Conservation (phyloP, 2,113 vertebrate species). For the Elachura formosa region DNA sequence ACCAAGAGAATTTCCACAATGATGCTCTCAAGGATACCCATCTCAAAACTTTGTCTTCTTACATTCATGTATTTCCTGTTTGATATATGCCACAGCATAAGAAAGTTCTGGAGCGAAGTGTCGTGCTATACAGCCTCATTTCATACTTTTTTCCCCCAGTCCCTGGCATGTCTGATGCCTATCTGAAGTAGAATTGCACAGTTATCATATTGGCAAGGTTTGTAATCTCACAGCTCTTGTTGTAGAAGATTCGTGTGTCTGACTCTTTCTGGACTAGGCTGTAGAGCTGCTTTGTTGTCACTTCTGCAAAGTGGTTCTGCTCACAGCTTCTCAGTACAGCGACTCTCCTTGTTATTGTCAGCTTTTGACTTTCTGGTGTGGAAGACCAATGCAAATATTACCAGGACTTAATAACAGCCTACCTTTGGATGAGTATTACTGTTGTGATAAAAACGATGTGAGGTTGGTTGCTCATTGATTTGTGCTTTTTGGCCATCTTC, state of each 20-base stretch:
- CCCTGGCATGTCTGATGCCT: background rate
- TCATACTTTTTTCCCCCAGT: background rate
- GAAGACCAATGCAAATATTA: background rate
- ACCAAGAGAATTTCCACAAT: background rate
- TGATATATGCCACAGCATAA: background rate
- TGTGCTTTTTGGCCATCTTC: conserved; percentile 24
- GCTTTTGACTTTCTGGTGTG: background rate
- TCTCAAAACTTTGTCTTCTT: background rate
- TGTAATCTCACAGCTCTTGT: background rate
- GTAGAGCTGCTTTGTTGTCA: background rate
- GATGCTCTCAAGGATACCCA: background rate
- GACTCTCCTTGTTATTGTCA: background rate
- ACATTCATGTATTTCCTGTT: background rate
- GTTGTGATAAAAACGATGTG: conserved; percentile 5
- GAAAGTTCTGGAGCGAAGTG: background rate
- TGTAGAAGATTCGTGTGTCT: background rate
- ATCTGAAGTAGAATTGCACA: background rate
- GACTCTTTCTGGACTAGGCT: background rate
- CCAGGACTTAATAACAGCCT: background rate
- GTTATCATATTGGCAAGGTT: background rate
- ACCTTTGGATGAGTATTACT: background rate
- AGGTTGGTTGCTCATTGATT: conserved; percentile 35
- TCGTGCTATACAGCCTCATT: background rate
- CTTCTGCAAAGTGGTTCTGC: background rate
- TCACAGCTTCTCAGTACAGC: fast-evolving